Evolutionary conservation across 64 coral and sea anemone genomes (phyloP).

Genomic region (Porites australiensis): DNA sequence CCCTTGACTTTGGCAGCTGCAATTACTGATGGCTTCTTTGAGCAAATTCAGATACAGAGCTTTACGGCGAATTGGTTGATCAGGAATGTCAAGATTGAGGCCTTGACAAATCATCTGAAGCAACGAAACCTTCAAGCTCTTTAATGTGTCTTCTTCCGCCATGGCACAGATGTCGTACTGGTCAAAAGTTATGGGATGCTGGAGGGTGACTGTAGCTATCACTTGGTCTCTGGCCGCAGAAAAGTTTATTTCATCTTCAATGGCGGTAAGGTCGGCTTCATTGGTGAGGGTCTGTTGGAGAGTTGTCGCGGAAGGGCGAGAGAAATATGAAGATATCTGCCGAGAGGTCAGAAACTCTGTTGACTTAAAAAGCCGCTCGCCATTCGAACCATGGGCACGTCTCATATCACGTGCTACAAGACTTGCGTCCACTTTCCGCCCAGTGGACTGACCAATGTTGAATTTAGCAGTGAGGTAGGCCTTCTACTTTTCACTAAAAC

Average conservation of each 20-base stretch:
- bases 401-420: conserved; percentile 58
- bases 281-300: conserved; percentile 5
- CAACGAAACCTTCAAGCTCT: too few species aligned
- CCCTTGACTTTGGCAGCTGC: too few species aligned
- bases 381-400: not conserved
- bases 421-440: conserved; percentile 32
- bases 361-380: not conserved
- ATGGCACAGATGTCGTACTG: not conserved
- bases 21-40: too few species aligned
- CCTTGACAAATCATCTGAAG: too few species aligned
- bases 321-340: conserved; percentile 58
- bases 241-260: conserved; percentile 16
- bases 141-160: too few species aligned
- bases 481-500: conserved; percentile 63
- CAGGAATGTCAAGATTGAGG: too few species aligned
- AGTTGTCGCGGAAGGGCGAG: not conserved
- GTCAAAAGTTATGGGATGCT: conserved; percentile 14
- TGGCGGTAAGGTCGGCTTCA: conserved; percentile 6
- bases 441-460: conserved; percentile 52
- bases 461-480: conserved; percentile 45
- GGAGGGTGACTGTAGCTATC: not conserved
- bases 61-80: too few species aligned
- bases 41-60: too few species aligned
- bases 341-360: conserved; percentile 44
- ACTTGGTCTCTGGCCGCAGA: not conserved